Evolutionary conservation across 2,888 invertebrate species (phyloP).

Genomic region (Athrips mouffetella): DNA sequence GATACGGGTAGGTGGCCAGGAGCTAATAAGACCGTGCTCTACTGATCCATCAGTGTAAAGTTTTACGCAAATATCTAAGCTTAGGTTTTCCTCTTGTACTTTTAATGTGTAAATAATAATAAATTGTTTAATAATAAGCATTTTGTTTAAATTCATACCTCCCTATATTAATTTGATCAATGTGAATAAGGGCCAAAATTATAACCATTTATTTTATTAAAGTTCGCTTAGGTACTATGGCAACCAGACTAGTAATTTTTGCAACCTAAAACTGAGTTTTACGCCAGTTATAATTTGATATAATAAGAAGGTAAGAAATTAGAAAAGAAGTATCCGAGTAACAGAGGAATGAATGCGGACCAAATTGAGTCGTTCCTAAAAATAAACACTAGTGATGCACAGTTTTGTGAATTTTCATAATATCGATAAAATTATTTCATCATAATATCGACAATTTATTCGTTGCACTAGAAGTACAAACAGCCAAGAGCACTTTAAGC

Average conservation of each 20-base stretch:
- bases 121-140: too few relatives aligned
- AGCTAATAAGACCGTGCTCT: background rate
- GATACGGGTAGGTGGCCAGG: background rate
- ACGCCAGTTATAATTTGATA: conserved; percentile 8
- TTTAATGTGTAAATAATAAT: too few relatives aligned
- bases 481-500: background rate
- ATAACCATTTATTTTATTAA: too few relatives aligned
- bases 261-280: background rate
- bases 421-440: background rate
- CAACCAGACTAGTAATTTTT: too few relatives aligned
- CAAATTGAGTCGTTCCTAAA: conserved; percentile 9
- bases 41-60: background rate
- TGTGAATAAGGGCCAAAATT: too few relatives aligned
- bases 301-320: conserved; percentile 7
- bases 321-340: background rate
- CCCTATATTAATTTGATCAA: too few relatives aligned
- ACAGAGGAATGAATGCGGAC: conserved; percentile 1
- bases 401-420: background rate
- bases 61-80: too few relatives aligned
- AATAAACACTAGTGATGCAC: background rate
- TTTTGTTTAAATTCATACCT: too few relatives aligned
- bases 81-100: too few relatives aligned
- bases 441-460: background rate
- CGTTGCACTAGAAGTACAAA: background rate
- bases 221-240: too few relatives aligned